A percentile compares a stretch with the other conserved stretches of the same genome.
Evolutionary conservation across 2,888 invertebrate genomes (phyloP).

Genomic region (Patella depressa): DNA sequence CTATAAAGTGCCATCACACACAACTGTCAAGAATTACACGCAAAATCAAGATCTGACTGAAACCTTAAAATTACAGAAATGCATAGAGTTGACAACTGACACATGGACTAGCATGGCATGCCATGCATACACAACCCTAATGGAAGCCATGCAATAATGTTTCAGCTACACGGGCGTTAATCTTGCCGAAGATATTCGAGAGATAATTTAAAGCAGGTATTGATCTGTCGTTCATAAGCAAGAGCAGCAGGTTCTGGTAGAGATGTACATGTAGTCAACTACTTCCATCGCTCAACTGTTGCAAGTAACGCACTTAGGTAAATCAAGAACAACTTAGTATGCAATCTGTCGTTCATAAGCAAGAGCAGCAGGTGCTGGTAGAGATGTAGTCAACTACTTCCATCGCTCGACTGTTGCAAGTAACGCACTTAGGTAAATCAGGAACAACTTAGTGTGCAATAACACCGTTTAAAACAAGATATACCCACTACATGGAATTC

Average conservation of each 20-base stretch:
- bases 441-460: no score
- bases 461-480: no score
- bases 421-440: neutral
- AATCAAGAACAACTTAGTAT: no score
- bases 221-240: no score
- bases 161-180: no score
- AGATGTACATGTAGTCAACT: no score
- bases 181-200: neutral
- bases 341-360: neutral
- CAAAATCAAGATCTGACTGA: neutral
- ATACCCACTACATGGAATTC: conserved; percentile 7
- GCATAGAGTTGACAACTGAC: neutral
- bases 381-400: neutral
- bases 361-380: neutral
- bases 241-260: no score
- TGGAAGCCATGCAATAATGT: no score
- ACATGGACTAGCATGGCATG: neutral
- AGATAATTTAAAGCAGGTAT: no score
- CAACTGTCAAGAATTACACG: neutral
- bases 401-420: neutral
- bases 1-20: neutral
- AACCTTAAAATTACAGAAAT: neutral
- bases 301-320: no score
- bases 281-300: no score
- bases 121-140: neutral